phyloP scores from a whole-genome alignment of 2,797 vertebrate species.

The Aviceda leuphotes region DNA sequence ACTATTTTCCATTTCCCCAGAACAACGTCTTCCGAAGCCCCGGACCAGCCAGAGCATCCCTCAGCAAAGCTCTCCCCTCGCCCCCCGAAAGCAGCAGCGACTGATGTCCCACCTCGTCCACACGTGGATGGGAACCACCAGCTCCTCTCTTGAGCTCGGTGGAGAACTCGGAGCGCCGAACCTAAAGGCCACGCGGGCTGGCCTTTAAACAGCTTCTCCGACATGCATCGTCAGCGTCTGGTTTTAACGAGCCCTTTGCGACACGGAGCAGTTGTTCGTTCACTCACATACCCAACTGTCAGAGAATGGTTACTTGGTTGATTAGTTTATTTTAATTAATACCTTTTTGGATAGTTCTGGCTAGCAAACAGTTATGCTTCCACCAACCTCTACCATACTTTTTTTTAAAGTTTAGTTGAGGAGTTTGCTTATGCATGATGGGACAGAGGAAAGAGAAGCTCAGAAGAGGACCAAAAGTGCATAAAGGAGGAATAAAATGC shows the following conservation, averaged over 20 bases:
- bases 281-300: not conserved
- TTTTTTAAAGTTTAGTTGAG: not conserved
- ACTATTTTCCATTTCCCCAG: not conserved
- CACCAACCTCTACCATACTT: too few species aligned
- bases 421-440: not conserved
- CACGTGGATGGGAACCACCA: fast-evolving
- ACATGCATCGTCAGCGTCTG: fast-evolving
- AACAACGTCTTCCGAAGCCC: not conserved
- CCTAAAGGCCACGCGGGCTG: not conserved
- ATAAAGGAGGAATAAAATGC: not conserved
- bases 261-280: not conserved
- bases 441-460: not conserved
- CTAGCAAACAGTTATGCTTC: not conserved
- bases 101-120: fast-evolving
- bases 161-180: not conserved
- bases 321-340: not conserved
- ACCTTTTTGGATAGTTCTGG: not conserved
- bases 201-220: not conserved
- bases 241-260: not conserved
- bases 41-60: not conserved
- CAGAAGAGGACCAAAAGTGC: not conserved
- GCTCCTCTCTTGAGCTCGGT: not conserved
- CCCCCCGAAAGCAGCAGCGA: not conserved
- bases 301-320: not conserved
- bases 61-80: not conserved